Percentiles rank a stretch among this genome's conserved stretches.
These are phyloP conservation scores for Orchestia grillus DNA, from an alignment of 1,140 invertebrate genomes.

Conservation along the genomic window DNA sequence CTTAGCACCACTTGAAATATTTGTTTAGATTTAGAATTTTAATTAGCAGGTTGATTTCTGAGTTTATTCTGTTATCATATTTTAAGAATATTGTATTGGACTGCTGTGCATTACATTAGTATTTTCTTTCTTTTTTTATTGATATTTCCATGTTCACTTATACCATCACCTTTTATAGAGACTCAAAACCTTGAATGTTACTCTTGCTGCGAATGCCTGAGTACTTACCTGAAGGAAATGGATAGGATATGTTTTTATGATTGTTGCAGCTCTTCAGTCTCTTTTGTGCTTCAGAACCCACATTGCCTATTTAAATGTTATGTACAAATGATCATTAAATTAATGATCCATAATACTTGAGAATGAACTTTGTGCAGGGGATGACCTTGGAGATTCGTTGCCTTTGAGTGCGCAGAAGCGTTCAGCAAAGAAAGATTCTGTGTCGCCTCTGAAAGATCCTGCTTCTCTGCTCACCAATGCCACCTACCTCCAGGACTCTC, in stretches of 20 bases:
- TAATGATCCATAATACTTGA: neutral
- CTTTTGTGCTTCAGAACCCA: neutral
- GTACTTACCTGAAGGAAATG: neutral
- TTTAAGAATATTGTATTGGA: too few species aligned
- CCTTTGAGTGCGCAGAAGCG: constrained; percentile 79
- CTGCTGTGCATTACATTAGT: too few species aligned
- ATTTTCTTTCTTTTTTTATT: too few species aligned
- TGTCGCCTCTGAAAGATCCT: constrained; percentile 77
- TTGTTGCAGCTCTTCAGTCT: neutral
- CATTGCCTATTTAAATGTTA: neutral
- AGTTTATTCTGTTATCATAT: too few species aligned
- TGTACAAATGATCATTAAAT: neutral
- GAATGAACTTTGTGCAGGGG: neutral
- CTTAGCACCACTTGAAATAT: too few species aligned
- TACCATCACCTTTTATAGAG: neutral
- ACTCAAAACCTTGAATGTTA: neutral
- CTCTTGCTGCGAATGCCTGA: too few species aligned
- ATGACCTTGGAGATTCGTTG: constrained; percentile 68
- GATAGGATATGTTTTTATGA: neutral
- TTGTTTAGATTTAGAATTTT: too few species aligned
- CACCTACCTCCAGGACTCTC: constrained; percentile 83
- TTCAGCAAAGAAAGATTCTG: constrained; percentile 77
- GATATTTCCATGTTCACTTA: too few species aligned
- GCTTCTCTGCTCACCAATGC: constrained; percentile 82
- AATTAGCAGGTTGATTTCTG: too few species aligned